A percentile compares a stretch with the other conserved stretches of the same genome.
These are phyloP conservation scores for Ctenopoma multispine DNA, from an alignment of 2,797 vertebrate species.

Conservation along the genomic window DNA sequence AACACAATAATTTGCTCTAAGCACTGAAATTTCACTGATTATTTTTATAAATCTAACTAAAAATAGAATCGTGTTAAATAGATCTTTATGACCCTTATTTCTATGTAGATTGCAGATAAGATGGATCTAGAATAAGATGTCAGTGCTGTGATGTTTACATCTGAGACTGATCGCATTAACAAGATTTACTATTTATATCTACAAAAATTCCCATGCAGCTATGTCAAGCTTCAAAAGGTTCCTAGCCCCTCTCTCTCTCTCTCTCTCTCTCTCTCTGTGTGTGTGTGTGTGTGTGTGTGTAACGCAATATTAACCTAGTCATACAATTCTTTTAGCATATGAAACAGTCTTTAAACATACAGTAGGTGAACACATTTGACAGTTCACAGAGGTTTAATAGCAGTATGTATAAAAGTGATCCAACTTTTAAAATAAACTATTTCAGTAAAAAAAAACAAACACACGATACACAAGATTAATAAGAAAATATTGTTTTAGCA, in stretches of 20 bases:
- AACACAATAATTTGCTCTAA: not conserved
- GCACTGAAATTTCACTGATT: not conserved
- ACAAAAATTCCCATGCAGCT: no score
- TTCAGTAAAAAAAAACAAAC: not conserved
- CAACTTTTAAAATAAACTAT: not conserved
- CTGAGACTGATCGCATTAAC: no score
- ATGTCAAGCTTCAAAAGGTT: no score
- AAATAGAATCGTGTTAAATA: not conserved
- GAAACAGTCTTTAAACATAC: not conserved
- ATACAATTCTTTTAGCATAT: no score
- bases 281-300: no score
- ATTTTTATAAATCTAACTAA: not conserved
- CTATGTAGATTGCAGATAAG: not conserved
- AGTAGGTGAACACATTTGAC: not conserved
- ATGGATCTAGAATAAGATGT: not conserved
- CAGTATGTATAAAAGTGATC: not conserved
- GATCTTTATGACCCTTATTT: not conserved
- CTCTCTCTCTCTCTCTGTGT: no score
- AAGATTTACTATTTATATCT: no score
- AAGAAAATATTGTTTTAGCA: constrained; percentile 4
- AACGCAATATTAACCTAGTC: no score
- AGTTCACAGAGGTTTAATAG: constrained; percentile 16
- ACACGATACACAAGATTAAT: no score
- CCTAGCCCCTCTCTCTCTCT: no score
- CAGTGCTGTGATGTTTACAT: no score